Evolutionary conservation across 2,888 invertebrate genomes (phyloP), one percentile per base, ranked within the genome.

Genomic region (Drosophila silvestris): DNA sequence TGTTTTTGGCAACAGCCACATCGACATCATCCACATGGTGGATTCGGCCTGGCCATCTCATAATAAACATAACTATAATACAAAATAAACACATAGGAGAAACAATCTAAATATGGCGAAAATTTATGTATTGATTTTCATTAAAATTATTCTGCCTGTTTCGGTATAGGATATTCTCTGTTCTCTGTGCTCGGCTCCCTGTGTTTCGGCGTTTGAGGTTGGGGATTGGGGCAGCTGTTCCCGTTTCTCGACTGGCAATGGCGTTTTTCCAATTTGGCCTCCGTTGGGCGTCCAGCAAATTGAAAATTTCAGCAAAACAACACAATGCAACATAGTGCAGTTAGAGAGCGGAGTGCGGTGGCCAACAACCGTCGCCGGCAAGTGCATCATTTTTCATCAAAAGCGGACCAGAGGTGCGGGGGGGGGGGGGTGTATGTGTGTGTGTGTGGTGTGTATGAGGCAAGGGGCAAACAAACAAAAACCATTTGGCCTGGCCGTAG

Each of bases 331-430:
- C 63, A 28, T 61, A 61, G 57, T 79, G 79, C 77, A 77, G 56
- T 64, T 65, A 57, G 52, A 51, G n/a, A 30, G 39, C 16, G 37
- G 54, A 19, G 54, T 28, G 52, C 33, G 19, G 37, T n/a, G 54
- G 12, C 37, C 26, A 67, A 57, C 61, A 67, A 54, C 64, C 65
- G 75, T 70, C 70, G 63, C 69, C 72, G 76, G 78, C 82, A 78
- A 88, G 90, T 89, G 90, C 87, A 88, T 89, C 84, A 87, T 89
- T 89, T 87, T 87, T 87, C 89, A 89, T 82, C 83, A 65, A 71
- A 64, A 65, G 41, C 19, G 39, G 12, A 30, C 2, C n/a, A 22
- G 3, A 16, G n/a, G n/a, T 51, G 26, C 22, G 2, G 5, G 19
- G 2, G 28, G 53, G 28, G 53, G 44, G 47, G 54, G 26, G 33